Base-by-base conservation (phyloP, 2,888 invertebrate genomes). In the Apoda limacodes region DNA sequence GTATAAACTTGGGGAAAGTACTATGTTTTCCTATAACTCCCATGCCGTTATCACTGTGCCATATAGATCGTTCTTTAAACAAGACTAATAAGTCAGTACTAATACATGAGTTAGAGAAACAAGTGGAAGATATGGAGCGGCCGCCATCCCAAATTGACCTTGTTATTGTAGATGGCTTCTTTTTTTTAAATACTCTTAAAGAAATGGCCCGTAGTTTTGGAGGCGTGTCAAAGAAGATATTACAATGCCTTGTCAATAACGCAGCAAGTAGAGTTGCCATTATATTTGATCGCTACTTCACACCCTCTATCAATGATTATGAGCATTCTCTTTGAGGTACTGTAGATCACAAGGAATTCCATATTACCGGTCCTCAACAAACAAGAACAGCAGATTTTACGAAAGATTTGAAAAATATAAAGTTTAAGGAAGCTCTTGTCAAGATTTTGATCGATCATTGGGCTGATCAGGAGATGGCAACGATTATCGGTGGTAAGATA, bases 151-250 rank as follows among this genome's bases (percentile, higher is more conserved):
- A 30, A 5, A 23, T 28, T 7, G 38, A 38, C 21, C 2, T 41
- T 30, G n/a, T 37, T 14, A 34, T 44, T 25, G 21, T 40, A 13
- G 40, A 39, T 35, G 39, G 37, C 3, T 40, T 41, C 22, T 40
- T 40, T 31, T 32, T 36, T 7, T 17, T 39, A 19, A 21, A 41
- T 30, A 37, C 34, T 6, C 14, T 43, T 6, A 36, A 25, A 38
- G 27, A 43, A 6, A 20, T 55, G 1, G 51, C 55, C 4, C 37
- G 42, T 45, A 50, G 45, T 10, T 56, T 50, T 34, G 48, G 4
- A 23, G 13, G 5, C 13, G 13, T 23, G 3, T 23, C 23, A 23
- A 10, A 23, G 6, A 23, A 4, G 39, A 35, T 43, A 4, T 25
- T 36, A 13, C 20, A 20, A n/a, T n/a, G n/a, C n/a, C n/a, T n/a